A percentile compares a stretch with the other conserved stretches of the same genome.
phyloP scores from a whole-genome alignment of 2,113 vertebrate species.

The Hyaena hyaena region DNA sequence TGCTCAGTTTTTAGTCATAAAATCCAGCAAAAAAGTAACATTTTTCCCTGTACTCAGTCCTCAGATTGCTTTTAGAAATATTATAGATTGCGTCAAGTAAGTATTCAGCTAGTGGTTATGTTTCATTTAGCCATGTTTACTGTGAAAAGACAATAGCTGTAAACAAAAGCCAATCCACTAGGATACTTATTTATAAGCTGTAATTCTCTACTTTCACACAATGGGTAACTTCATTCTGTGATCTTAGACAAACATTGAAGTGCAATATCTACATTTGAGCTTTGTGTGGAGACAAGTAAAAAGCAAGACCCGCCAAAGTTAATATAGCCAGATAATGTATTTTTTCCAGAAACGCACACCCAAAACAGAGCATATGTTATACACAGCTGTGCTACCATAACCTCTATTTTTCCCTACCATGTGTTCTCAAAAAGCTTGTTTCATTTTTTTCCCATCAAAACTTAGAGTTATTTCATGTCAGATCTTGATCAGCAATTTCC shows the following conservation, averaged over 20 bases:
- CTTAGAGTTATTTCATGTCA: background rate
- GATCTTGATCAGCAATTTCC: background rate
- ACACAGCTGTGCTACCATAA: background rate
- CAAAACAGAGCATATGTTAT: background rate
- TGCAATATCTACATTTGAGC: background rate
- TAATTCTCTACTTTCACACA: background rate
- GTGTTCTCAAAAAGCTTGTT: background rate
- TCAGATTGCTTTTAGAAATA: background rate
- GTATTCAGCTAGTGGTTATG: background rate
- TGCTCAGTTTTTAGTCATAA: background rate
- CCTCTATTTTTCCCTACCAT: background rate
- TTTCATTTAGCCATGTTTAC: background rate
- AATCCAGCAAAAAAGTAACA: background rate
- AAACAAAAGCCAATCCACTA: background rate
- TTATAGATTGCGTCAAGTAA: background rate
- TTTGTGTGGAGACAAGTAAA: background rate
- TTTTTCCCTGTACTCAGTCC: background rate
- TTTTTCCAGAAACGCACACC: background rate
- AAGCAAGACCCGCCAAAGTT: background rate
- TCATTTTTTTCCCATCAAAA: background rate
- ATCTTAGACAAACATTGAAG: background rate
- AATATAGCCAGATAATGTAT: background rate
- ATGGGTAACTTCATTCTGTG: background rate
- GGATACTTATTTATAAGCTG: background rate
- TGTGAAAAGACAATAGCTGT: background rate